Conservation (phyloP, 2,113 vertebrate species). For the Turnix velox region DNA sequence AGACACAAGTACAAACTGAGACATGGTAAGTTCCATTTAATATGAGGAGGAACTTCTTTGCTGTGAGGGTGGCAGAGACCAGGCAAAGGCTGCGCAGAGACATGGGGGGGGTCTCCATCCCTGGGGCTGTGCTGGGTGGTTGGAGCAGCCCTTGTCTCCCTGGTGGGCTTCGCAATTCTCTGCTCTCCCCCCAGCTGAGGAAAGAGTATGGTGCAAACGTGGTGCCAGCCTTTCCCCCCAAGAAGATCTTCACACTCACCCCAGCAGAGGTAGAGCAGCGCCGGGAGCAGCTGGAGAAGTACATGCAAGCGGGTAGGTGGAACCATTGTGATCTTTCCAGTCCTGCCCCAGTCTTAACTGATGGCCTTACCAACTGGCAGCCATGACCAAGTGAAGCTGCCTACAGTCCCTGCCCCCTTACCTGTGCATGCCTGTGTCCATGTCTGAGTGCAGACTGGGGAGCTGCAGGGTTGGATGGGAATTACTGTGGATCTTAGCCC, state of each 20-base stretch:
- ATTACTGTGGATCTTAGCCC: neutral
- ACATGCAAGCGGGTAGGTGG: slow-evolving; percentile 97
- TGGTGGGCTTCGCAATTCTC: neutral
- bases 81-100: neutral
- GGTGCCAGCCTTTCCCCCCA: slow-evolving; percentile 93
- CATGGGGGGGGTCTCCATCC: no score
- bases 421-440: neutral
- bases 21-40: neutral
- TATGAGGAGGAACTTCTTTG: neutral
- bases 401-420: no score
- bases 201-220: slow-evolving; percentile 94
- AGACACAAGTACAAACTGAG: neutral
- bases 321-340: fast-evolving
- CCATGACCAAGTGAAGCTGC: no score
- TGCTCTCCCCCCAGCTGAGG: slow-evolving; percentile 79
- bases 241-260: slow-evolving; percentile 97
- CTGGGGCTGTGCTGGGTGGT: neutral
- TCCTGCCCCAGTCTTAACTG: neutral
- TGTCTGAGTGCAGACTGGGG: neutral
- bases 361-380: neutral
- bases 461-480: neutral
- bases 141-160: fast-evolving
- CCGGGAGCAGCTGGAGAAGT: slow-evolving; percentile 96
- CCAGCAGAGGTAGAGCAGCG: slow-evolving; percentile 93
- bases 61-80: neutral